These are phyloP conservation scores for Molossus molossus DNA, from an alignment of 2,797 vertebrate genomes.

Conservation along the genomic window DNA sequence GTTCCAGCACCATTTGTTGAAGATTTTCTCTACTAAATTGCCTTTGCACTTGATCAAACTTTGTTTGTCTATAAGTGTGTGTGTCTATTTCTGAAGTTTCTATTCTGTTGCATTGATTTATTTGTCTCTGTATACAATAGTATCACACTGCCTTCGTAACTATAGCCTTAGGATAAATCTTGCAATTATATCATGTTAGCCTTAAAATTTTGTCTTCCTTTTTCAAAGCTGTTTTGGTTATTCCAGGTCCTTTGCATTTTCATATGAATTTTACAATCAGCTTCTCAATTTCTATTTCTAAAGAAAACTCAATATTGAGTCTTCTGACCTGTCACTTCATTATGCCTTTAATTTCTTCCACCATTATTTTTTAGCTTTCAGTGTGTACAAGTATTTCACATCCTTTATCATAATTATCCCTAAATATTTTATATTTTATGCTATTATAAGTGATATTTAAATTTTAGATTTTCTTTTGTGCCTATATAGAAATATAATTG, in stretches of 20 bases:
- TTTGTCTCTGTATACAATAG: not conserved
- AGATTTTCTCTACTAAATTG: slow-evolving; percentile 9
- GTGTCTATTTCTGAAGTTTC: not conserved
- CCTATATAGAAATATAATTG: not conserved
- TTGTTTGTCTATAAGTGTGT: not conserved
- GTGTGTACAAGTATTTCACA: not conserved
- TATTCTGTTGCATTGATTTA: not conserved
- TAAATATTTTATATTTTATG: slow-evolving; percentile 23
- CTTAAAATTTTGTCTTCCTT: not conserved
- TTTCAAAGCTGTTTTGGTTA: no score
- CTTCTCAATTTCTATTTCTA: slow-evolving; percentile 14
- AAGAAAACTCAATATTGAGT: slow-evolving; percentile 10
- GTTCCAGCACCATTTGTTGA: not conserved
- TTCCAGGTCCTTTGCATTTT: slow-evolving; percentile 25
- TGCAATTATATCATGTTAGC: not conserved
- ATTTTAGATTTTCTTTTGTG: not conserved
- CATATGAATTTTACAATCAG: slow-evolving; percentile 33
- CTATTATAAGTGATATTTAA: not conserved
- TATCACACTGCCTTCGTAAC: not conserved
- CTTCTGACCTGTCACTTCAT: not conserved
- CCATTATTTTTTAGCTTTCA: slow-evolving; percentile 4
- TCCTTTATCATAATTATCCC: slow-evolving; percentile 11
- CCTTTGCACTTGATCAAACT: not conserved
- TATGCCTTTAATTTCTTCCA: not conserved
- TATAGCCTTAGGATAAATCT: not conserved